A percentile compares a stretch with the other conserved stretches of the same genome.
Conservation (phyloP, 1,140 invertebrate genomes). For the Phymastichus coffea region DNA sequence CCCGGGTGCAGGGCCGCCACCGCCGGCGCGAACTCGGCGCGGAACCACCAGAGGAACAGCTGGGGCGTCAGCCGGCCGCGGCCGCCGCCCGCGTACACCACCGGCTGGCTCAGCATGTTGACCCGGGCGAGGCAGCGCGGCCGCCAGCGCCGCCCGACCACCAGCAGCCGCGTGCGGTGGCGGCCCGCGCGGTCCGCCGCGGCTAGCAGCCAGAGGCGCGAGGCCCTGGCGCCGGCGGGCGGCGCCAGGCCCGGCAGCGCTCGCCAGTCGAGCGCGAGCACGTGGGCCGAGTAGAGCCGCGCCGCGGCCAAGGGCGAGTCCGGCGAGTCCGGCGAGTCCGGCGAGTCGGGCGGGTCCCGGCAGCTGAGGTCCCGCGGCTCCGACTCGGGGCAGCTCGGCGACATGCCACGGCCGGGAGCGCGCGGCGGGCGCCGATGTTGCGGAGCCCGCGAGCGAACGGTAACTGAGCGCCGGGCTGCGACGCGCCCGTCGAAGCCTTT, state of each 20-base stretch:
- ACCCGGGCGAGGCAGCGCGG: constrained; percentile 55
- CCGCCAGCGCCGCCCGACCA: constrained; percentile 56
- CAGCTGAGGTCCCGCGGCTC: constrained; percentile 23
- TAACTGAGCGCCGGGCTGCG: constrained; percentile 52
- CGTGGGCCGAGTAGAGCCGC: constrained; percentile 56
- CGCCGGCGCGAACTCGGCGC: constrained; percentile 56
- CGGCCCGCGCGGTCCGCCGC: constrained; percentile 56
- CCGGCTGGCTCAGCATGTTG: constrained; percentile 61
- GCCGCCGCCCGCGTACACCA: constrained; percentile 59
- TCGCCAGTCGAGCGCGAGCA: constrained; percentile 55
- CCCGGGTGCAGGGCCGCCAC: constrained; percentile 56
- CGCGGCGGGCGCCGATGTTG: background rate
- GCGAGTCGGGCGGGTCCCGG: constrained; percentile 15
- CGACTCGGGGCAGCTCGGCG: constrained; percentile 26
- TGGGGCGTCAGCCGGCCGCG: constrained; percentile 54
- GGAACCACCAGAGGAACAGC: constrained; percentile 60
- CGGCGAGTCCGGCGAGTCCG: constrained; percentile 19
- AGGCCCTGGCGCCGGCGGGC: constrained; percentile 24
- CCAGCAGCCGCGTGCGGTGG: constrained; percentile 56
- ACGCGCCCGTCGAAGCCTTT: constrained; percentile 54
- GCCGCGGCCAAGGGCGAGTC: constrained; percentile 42
- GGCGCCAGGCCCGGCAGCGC: constrained; percentile 49
- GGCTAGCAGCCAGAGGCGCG: constrained; percentile 56
- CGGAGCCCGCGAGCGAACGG: constrained; percentile 45
- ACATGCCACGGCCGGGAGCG: constrained; percentile 10